A percentile compares a stretch with the other conserved stretches of the same genome.
phyloP scores from a whole-genome alignment of 2,888 invertebrate genomes.

The Aphrophora alni region DNA sequence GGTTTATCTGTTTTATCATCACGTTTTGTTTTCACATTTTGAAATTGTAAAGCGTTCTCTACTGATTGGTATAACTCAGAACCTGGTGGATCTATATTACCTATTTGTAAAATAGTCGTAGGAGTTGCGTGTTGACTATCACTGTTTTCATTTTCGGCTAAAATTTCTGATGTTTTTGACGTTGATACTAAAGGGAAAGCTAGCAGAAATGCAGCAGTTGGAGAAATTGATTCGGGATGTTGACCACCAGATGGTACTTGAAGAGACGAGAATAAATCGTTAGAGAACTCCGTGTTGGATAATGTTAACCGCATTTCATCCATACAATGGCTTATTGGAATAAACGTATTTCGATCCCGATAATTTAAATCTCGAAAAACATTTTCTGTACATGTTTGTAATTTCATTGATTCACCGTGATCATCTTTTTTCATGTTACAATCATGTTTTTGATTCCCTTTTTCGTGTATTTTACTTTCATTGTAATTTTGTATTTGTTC shows the following conservation, averaged over 20 bases:
- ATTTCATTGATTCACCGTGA: conserved; percentile 15
- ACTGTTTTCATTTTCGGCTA: conserved; percentile 61
- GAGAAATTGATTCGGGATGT: conserved; percentile 68
- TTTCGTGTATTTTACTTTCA: neutral
- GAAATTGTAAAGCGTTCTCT: conserved; percentile 17
- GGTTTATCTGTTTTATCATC: conserved; percentile 21
- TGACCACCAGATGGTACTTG: conserved; percentile 60
- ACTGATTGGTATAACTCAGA: conserved; percentile 45
- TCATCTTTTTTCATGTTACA: conserved; percentile 27
- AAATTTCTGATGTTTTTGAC: conserved; percentile 62
- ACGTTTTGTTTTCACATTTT: conserved; percentile 14
- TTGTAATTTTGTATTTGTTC: neutral
- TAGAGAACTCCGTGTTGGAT: conserved; percentile 61
- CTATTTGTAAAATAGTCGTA: conserved; percentile 59
- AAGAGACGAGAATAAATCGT: conserved; percentile 66
- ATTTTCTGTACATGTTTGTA: conserved; percentile 27
- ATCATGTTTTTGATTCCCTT: neutral
- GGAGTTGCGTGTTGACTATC: conserved; percentile 59
- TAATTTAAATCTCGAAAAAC: conserved; percentile 26
- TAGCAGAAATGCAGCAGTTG: conserved; percentile 78
- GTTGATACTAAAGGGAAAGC: conserved; percentile 76
- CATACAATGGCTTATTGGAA: conserved; percentile 42
- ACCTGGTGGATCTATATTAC: conserved; percentile 50
- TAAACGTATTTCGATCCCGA: conserved; percentile 41
- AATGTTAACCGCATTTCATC: conserved; percentile 54